Conservation (phyloP, 1,140 invertebrate genomes). For the Anadara kagoshimensis region DNA sequence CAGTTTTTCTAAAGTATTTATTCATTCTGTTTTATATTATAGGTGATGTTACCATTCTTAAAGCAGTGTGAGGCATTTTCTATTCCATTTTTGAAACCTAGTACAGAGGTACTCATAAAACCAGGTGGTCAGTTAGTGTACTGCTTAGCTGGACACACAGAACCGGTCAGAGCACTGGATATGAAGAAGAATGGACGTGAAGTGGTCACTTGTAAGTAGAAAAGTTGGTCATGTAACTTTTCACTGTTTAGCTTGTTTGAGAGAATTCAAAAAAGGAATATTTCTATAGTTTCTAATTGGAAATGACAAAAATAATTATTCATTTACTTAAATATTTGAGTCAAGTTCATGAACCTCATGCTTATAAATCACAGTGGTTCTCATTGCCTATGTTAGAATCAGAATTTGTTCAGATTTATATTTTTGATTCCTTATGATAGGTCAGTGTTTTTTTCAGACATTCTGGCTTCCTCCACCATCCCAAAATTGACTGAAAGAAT, state of each 20-base stretch:
- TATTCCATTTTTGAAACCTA: slow-evolving; percentile 25
- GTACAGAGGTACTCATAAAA: slow-evolving; percentile 33
- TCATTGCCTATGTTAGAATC: no score
- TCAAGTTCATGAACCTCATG: no score
- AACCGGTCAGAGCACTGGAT: slow-evolving; percentile 13
- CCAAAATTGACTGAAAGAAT: no score
- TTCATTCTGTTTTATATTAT: no score
- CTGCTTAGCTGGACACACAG: slow-evolving; percentile 43
- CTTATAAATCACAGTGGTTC: no score
- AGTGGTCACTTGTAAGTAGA: slow-evolving; percentile 47
- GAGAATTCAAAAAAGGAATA: background rate
- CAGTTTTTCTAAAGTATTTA: background rate
- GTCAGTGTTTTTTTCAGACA: no score
- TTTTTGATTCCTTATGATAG: no score
- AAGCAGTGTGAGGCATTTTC: no score
- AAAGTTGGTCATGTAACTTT: background rate
- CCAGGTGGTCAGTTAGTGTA: slow-evolving; percentile 53
- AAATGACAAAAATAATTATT: background rate
- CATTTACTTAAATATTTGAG: background rate
- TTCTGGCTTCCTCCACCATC: no score
- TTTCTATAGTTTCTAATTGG: background rate
- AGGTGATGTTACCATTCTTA: no score
- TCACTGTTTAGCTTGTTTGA: background rate
- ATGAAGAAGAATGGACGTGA: slow-evolving; percentile 36
- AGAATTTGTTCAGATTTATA: no score